A percentile compares a stretch with the other conserved stretches of the same genome.
These are phyloP conservation scores for Leucophenga montana DNA, from an alignment of 2,888 invertebrate species.

Conservation along the genomic window DNA sequence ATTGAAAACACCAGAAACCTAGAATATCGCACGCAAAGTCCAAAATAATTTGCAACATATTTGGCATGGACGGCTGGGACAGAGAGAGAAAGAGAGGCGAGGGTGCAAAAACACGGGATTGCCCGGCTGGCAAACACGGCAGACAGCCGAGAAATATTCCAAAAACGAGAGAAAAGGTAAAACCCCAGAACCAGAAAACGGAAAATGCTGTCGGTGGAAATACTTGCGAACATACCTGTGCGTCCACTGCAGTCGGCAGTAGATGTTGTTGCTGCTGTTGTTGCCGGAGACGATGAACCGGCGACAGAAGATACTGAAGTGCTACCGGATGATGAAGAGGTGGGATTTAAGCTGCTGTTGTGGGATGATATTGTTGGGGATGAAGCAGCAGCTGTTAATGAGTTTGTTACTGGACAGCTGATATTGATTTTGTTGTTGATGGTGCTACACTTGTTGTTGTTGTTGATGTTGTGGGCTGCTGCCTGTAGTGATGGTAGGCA, in stretches of 20 bases:
- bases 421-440: constrained; percentile 32
- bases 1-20: constrained; percentile 48
- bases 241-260: constrained; percentile 77
- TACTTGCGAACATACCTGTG: constrained; percentile 76
- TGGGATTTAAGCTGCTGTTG: constrained; percentile 35
- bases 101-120: constrained; percentile 35
- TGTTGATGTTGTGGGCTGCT: constrained; percentile 57
- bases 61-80: constrained; percentile 9
- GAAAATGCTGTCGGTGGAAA: constrained; percentile 66
- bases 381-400: constrained; percentile 32
- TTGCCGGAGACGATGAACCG: constrained; percentile 24
- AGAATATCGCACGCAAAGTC: constrained; percentile 62
- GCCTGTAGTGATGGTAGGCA: constrained; percentile 58
- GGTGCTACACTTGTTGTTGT: constrained; percentile 45
- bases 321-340: constrained; percentile 32
- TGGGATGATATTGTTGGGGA: constrained; percentile 36
- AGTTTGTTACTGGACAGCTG: constrained; percentile 21
- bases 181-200: constrained; percentile 50
- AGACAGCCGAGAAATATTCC: constrained; percentile 58
- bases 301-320: constrained; percentile 27
- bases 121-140: constrained; percentile 35
- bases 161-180: constrained; percentile 63
- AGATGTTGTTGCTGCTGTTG: constrained; percentile 51
- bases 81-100: not conserved
- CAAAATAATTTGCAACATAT: constrained; percentile 55